Evolutionary conservation across 1,140 invertebrate genomes (phyloP), one percentile per base, ranked within the genome.

Genomic region (Drosophila kepulauana): DNA sequence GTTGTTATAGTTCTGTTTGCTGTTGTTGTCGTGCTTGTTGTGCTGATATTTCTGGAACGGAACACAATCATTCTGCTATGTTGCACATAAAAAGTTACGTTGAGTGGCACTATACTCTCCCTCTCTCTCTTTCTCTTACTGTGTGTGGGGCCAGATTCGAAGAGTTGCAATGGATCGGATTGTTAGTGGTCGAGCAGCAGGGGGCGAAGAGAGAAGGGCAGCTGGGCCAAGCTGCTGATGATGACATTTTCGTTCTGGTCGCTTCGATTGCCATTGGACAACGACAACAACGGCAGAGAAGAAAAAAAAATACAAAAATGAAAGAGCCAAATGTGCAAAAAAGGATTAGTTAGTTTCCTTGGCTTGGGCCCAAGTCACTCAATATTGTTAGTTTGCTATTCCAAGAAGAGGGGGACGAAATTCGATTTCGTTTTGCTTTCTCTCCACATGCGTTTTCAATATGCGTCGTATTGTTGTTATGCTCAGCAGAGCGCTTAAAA

Each of bases 31-130:
- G 79, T 79, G 76, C 74, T 88, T 87, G 82, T 88, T 88, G 82
- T 87, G 82, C 82, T 88, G 82, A 87, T 87, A 87, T 87, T 87
- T 87, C 82, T 89, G 78, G 84, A 87, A 87, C 84, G 84, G 84
- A 88, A 88, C 85, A 88, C 85, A 88, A 88, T 88, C 85, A 89
- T 88, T 88, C 85, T 88, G 85, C 85, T 89, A 88, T 88, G 85
- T 89, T 88, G 85, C 85, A 88, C 85, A 88, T 88, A 88, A 88
- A 88, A 89, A 88, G 85, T 85, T 85, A 88, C 85, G 85, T 85
- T 88, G 85, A 88, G 85, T 89, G 85, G 75, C 85, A 88, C 85
- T 88, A 75, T 89, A 74, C 54, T 51, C 28, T 68, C 58, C 15
- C 30, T 30, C 11, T 46, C 57, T 0, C 10, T 7, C 30, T 13